Evolutionary conservation across 35 echinoderm and acorn worm genomes (phyloP).

Genomic region (Diadema setosum): DNA sequence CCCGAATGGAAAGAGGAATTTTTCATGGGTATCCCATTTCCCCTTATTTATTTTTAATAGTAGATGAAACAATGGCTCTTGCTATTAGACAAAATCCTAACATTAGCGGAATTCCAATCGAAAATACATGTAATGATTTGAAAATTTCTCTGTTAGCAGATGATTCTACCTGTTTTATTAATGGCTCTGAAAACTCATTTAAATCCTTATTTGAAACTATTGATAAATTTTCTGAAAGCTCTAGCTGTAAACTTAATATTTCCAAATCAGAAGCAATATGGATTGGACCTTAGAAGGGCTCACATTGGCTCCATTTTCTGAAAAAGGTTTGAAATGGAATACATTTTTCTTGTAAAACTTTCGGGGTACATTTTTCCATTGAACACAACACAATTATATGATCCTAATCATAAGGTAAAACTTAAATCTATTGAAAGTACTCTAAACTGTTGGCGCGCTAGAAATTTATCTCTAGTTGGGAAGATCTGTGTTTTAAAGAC

Average conservation of each 20-base stretch:
- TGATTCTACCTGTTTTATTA: not conserved
- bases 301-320: not conserved
- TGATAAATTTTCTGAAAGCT: not conserved
- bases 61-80: not conserved
- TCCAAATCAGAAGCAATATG: not conserved
- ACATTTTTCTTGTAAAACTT: not conserved
- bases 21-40: not conserved
- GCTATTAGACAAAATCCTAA: too few species aligned
- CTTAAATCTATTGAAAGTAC: not conserved
- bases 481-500: not conserved
- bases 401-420: too few species aligned
- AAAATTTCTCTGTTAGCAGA: not conserved
- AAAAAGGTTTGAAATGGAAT: not conserved
- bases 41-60: not conserved
- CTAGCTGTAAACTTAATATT: too few species aligned
- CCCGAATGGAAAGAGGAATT: not conserved
- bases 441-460: not conserved
- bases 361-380: not conserved
- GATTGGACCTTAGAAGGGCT: not conserved
- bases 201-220: not conserved
- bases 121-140: not conserved
- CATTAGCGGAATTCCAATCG: not conserved
- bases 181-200: not conserved
- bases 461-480: too few species aligned
- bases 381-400: not conserved